Base-by-base conservation (phyloP, 2,888 invertebrate species). In the Chymomyza caudatula region DNA sequence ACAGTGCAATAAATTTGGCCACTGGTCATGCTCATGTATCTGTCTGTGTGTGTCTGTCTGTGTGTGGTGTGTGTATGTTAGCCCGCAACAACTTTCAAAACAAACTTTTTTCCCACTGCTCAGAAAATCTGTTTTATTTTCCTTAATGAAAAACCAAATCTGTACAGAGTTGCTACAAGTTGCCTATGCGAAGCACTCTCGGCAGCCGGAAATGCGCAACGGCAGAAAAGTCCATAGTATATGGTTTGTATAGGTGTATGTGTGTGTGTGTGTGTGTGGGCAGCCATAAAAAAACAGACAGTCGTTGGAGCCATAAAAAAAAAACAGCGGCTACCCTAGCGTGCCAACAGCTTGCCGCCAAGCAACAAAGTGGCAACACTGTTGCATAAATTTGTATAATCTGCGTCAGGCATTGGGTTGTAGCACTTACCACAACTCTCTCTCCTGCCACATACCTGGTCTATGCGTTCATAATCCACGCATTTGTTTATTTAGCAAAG, bases 311-410 rank as follows among this genome's bases (percentile, higher is more conserved):
- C 66, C 67, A 77, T 78, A 71, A 73, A 74, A 74, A 70, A 76
- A 61, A 74, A 69, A 76, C 61, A 56, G 60, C 65, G 71, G 58
- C 61, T 4, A 13, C 13, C 55, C 60, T 6, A 25, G 51, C 17
- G 19, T 22, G 25, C 43, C 25, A 47, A 4, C 11, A 55, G 20
- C 43, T 51, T 47, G 29, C 22, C 19, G 60, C 52, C 1, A 51
- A 37, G 54, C 57, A 59, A 67, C 65, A 67, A 77, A 85, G 75
- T 79, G 73, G 71, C 83, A 82, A 75, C 79, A 69, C 61, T 82
- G 80, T 69, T 80, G 80, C 80, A 85, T 85, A 80, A 83, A 80
- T 80, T 85, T 80, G 83, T 85, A 80, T 85, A 80, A 80, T 85
- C 80, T 73, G 62, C 65, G 59, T 55, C 70, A 70, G 69, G 67